phyloP scores from a whole-genome alignment of 2,113 vertebrate species.

The Cololabis saira region DNA sequence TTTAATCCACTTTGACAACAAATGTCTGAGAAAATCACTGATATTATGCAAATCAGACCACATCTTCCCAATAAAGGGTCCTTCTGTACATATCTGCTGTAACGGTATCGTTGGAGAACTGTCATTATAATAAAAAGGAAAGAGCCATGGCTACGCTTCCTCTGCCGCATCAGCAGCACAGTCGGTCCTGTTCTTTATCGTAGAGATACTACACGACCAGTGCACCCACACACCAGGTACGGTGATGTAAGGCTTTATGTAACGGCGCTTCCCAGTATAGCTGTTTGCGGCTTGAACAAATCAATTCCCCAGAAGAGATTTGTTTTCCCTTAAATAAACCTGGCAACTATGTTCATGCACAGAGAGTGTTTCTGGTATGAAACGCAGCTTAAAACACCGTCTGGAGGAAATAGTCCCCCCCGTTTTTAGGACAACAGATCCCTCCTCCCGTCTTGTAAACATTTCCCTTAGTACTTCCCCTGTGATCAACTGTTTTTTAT shows the following conservation, averaged over 20 bases:
- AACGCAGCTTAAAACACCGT: conserved; percentile 18
- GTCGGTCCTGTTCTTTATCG: conserved; percentile 17
- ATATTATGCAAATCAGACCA: too few species aligned
- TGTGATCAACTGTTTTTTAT: too few species aligned
- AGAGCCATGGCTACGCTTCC: background rate
- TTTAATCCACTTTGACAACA: too few species aligned
- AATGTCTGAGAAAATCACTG: too few species aligned
- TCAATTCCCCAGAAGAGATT: conserved; percentile 46
- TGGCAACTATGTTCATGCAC: conserved; percentile 2
- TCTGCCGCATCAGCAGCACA: background rate
- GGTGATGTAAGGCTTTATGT: conserved; percentile 69
- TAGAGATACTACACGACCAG: conserved; percentile 13
- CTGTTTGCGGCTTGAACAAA: conserved; percentile 39
- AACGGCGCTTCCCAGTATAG: conserved; percentile 49
- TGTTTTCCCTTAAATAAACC: conserved; percentile 20
- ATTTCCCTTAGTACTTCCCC: too few species aligned
- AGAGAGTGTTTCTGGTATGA: conserved; percentile 4
- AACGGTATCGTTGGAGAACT: background rate
- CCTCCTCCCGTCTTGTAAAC: background rate
- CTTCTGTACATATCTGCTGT: too few species aligned
- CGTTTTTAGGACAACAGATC: conserved; percentile 22
- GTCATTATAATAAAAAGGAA: conserved; percentile 1
- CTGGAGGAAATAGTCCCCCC: conserved; percentile 22
- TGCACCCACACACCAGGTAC: conserved; percentile 48
- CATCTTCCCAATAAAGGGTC: background rate